A percentile compares a stretch with the other conserved stretches of the same genome.
These are phyloP conservation scores for Rousettus madagascariensis DNA, from an alignment of 2,797 vertebrate species.

Conservation along the genomic window DNA sequence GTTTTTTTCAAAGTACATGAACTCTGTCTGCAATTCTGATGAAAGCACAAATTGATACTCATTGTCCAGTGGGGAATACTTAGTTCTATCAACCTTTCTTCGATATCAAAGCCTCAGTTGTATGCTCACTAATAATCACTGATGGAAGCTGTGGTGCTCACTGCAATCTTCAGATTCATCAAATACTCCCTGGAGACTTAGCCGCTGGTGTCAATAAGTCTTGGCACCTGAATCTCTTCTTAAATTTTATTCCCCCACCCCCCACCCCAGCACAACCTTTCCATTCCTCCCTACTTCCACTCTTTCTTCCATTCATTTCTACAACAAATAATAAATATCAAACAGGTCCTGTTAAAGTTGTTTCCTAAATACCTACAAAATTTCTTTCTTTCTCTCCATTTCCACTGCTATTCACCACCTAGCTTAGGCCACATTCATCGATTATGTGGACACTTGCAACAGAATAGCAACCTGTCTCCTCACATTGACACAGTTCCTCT, in stretches of 20 bases:
- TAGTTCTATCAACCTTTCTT: neutral
- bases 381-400: neutral
- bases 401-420: neutral
- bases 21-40: conserved; percentile 47
- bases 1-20: conserved; percentile 30
- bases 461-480: neutral
- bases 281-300: neutral
- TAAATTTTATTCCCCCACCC: neutral
- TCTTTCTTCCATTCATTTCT: neutral
- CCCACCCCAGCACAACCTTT: neutral
- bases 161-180: conserved; percentile 47
- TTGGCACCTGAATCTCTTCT: neutral
- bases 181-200: conserved; percentile 4
- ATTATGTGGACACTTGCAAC: neutral
- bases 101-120: neutral
- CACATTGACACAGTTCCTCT: neutral
- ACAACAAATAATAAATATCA: neutral
- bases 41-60: conserved; percentile 51
- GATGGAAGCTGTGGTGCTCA: neutral
- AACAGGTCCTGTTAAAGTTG: neutral
- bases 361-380: neutral
- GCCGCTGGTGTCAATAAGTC: neutral
- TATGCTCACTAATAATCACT: conserved; percentile 34
- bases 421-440: neutral
- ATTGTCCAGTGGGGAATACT: conserved; percentile 51